Evolutionary conservation across 2,797 vertebrate genomes (phyloP).

Genomic region (Novumbra hubbsi): DNA sequence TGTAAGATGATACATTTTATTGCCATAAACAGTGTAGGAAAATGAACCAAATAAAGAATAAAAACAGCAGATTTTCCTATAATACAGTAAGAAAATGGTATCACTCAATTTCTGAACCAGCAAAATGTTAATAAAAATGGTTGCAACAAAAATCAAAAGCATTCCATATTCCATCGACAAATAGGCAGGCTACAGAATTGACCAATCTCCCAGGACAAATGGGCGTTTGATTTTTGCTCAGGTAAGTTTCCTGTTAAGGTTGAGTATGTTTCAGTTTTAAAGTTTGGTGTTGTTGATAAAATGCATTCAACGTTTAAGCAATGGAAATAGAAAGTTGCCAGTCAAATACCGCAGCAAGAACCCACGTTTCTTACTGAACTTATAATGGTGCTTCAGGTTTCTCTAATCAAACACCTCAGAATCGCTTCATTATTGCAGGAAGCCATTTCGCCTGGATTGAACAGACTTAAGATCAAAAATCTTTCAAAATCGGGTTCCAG

Average conservation of each 20-base stretch:
- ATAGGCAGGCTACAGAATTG: slow-evolving; percentile 39
- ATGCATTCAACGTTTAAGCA: slow-evolving; percentile 36
- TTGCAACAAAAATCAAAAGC: slow-evolving; percentile 44
- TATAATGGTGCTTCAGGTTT: slow-evolving; percentile 30
- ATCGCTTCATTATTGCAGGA: slow-evolving; percentile 48
- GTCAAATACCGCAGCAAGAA: slow-evolving; percentile 39
- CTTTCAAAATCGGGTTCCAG: slow-evolving; percentile 41
- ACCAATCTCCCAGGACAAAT: slow-evolving; percentile 22
- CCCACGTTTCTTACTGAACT: slow-evolving; percentile 29
- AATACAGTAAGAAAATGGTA: slow-evolving; percentile 65
- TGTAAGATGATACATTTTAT: slow-evolving; percentile 75
- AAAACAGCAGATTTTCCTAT: slow-evolving; percentile 67
- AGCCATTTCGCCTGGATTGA: slow-evolving; percentile 42
- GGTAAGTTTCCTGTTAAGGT: slow-evolving; percentile 44
- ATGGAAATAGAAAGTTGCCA: slow-evolving; percentile 41
- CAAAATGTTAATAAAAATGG: slow-evolving; percentile 56
- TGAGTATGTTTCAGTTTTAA: slow-evolving; percentile 38
- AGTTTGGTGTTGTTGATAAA: slow-evolving; percentile 30
- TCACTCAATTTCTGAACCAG: slow-evolving; percentile 46
- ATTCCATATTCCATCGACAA: slow-evolving; percentile 41
- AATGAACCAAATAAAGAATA: slow-evolving; percentile 57
- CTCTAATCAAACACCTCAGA: slow-evolving; percentile 28
- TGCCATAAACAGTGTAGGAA: slow-evolving; percentile 77
- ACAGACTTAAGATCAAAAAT: slow-evolving; percentile 56
- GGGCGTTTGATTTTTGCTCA: slow-evolving; percentile 40